Conservation (phyloP, 2,113 vertebrate species). For the Haliaeetus leucogaster region DNA sequence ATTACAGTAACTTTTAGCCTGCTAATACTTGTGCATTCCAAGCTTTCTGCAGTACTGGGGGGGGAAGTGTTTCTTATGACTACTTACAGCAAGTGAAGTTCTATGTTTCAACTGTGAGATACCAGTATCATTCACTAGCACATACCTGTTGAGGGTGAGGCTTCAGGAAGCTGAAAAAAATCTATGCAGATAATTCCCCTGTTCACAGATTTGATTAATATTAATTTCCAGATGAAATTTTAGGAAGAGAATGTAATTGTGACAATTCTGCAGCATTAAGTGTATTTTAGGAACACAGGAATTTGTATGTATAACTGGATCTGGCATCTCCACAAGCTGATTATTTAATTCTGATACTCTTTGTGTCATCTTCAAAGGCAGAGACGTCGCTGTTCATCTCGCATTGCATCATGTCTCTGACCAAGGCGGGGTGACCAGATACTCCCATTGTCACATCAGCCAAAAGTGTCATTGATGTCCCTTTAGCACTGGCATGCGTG, state of each 20-base stretch:
- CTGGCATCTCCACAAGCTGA: constrained; percentile 11
- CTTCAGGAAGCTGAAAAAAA: background rate
- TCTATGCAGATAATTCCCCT: background rate
- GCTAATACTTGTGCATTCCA: background rate
- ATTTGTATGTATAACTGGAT: constrained; percentile 15
- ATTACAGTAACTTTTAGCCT: background rate
- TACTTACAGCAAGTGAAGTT: background rate
- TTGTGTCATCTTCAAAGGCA: background rate
- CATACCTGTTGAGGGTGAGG: background rate
- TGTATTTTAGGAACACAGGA: background rate
- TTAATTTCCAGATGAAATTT: background rate
- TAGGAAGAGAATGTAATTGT: background rate
- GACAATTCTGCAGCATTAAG: background rate
- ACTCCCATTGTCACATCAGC: background rate
- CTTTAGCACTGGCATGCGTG: background rate
- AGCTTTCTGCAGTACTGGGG: background rate
- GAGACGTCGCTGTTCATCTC: accelerated
- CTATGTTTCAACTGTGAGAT: background rate
- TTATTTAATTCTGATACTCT: background rate
- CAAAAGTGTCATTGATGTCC: background rate
- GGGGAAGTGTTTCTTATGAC: background rate
- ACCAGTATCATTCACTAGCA: background rate
- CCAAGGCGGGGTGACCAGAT: background rate
- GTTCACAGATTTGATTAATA: background rate
- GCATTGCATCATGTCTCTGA: accelerated